Conservation (phyloP, 2,888 invertebrate species). For the Nebria brevicollis region DNA sequence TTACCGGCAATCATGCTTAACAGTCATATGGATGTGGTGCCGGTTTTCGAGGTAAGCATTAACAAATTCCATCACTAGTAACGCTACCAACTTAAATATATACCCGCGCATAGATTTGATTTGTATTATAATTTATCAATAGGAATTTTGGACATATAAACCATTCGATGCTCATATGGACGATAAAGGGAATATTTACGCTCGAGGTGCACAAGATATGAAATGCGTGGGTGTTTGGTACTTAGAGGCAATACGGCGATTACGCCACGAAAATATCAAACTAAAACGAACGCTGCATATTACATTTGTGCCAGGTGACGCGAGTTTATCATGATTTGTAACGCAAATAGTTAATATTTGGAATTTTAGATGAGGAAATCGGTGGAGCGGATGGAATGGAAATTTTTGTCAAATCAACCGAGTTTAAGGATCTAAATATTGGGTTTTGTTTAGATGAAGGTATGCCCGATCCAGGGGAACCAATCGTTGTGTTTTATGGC, state of each 20-base stretch:
- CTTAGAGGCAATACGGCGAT: constrained; percentile 74
- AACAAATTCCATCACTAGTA: not conserved
- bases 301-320: constrained; percentile 75
- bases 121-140: constrained; percentile 20
- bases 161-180: constrained; percentile 91
- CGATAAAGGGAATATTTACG: constrained; percentile 86
- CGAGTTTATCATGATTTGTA: not conserved
- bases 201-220: constrained; percentile 90
- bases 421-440: constrained; percentile 81
- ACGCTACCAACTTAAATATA: no score
- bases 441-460: constrained; percentile 92
- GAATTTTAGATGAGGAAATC: constrained; percentile 83
- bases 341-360: not conserved
- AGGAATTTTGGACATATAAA: constrained; percentile 90
- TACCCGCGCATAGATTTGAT: no score
- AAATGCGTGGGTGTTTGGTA: constrained; percentile 83
- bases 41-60: constrained; percentile 80
- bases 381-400: constrained; percentile 86
- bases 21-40: constrained; percentile 98
- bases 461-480: constrained; percentile 74
- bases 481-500: constrained; percentile 76
- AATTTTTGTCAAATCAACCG: constrained; percentile 76
- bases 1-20: constrained; percentile 84
- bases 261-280: constrained; percentile 66
- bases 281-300: constrained; percentile 75